These are phyloP conservation scores for Paedocypris sp. DNA, from an alignment of 2,113 vertebrate species.

Conservation along the genomic window DNA sequence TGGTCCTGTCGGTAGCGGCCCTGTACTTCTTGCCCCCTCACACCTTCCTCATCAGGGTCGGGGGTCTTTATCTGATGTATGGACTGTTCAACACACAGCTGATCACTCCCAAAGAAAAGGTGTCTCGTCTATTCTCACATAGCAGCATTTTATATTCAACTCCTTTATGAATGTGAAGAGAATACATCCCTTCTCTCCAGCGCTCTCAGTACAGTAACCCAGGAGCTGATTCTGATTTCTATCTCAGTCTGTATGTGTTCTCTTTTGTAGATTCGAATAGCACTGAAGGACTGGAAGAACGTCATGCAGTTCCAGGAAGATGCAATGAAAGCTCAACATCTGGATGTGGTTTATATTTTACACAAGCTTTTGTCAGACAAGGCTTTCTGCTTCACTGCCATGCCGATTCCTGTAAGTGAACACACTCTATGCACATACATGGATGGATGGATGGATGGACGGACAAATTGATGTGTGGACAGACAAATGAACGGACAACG, in stretches of 20 bases:
- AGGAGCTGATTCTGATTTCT: neutral
- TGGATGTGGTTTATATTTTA: conserved; percentile 73
- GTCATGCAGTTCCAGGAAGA: conserved; percentile 73
- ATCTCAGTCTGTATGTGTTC: neutral
- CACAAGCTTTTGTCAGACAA: conserved; percentile 62
- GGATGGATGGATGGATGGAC: too few species aligned
- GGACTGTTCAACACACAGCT: conserved; percentile 71
- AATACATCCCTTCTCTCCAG: too few species aligned
- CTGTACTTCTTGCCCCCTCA: conserved; percentile 76
- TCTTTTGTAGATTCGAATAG: conserved; percentile 68
- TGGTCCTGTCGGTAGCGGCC: conserved; percentile 61
- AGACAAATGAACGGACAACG: too few species aligned
- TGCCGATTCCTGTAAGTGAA: conserved; percentile 70
- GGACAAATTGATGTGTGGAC: too few species aligned
- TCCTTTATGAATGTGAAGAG: too few species aligned
- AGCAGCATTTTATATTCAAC: too few species aligned
- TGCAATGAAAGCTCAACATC: conserved; percentile 70
- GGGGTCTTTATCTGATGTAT: conserved; percentile 82
- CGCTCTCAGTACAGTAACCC: too few species aligned
- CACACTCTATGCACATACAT: neutral
- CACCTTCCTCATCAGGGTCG: conserved; percentile 87
- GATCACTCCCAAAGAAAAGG: conserved; percentile 72
- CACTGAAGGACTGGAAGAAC: conserved; percentile 81
- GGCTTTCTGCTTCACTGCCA: conserved; percentile 80
- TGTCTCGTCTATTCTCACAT: conserved; percentile 42